phyloP scores from a whole-genome alignment of 2,113 vertebrate species.

The Spea multiplicata region DNA sequence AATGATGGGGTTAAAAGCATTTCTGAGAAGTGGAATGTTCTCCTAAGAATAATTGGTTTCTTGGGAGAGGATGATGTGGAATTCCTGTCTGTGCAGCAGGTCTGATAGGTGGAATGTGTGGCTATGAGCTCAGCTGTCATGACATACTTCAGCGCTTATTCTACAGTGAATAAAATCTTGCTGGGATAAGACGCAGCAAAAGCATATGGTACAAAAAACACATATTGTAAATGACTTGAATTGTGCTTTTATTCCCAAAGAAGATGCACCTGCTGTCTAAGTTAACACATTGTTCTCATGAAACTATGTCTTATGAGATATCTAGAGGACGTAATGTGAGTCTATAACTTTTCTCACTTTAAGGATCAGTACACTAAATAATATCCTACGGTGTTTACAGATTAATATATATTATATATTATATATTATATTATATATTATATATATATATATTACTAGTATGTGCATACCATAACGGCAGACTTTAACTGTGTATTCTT shows the following conservation, averaged over 20 bases:
- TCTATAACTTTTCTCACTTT: no score
- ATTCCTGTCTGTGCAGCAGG: constrained; percentile 19
- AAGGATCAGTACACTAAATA: no score
- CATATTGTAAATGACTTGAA: constrained; percentile 45
- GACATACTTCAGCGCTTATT: constrained; percentile 20
- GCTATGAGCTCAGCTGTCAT: constrained; percentile 39
- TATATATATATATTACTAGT: no score
- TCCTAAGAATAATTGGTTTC: constrained; percentile 28
- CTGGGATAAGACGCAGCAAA: constrained; percentile 24
- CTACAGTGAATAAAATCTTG: constrained; percentile 37
- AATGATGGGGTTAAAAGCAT: constrained; percentile 16
- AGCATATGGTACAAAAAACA: constrained; percentile 31
- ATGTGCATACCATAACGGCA: no score
- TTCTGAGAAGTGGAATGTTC: constrained; percentile 30
- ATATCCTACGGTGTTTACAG: no score
- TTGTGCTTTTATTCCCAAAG: constrained; percentile 15
- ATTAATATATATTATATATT: no score
- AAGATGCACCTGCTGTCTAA: constrained; percentile 21
- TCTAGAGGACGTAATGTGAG: neutral
- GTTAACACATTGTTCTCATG: constrained; percentile 11
- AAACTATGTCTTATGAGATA: neutral
- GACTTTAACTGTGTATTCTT: no score
- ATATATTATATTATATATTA: no score
- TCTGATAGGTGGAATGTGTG: constrained; percentile 37
- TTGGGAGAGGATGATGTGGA: constrained; percentile 6